Conservation (phyloP, 2,888 invertebrate species). For the Heliconius ismenius region DNA sequence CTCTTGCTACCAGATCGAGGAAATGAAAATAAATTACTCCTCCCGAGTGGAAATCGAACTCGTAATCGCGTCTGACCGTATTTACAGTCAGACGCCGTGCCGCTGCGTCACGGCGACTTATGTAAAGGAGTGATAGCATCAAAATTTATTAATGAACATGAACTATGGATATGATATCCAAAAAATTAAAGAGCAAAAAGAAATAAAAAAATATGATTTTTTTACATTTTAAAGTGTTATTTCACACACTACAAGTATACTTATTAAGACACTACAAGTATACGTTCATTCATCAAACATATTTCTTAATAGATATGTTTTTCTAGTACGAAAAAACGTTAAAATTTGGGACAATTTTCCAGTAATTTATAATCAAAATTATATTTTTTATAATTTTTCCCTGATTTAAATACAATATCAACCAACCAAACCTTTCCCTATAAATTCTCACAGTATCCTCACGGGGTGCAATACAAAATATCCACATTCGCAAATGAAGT, state of each 20-base stretch:
- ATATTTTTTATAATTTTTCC: neutral
- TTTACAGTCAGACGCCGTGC: neutral
- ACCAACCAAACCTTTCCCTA: neutral
- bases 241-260: too few relatives aligned
- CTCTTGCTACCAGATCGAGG: too few relatives aligned
- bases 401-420: neutral
- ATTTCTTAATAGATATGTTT: too few relatives aligned
- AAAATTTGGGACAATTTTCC: neutral
- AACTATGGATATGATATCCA: neutral
- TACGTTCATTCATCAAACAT: too few relatives aligned
- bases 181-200: too few relatives aligned
- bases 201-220: too few relatives aligned
- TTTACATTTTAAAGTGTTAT: too few relatives aligned
- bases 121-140: neutral
- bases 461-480: conserved; percentile 19
- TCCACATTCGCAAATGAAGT: conserved; percentile 47
- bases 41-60: neutral
- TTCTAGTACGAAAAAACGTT: neutral
- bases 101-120: neutral
- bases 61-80: neutral
- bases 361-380: neutral
- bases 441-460: conserved; percentile 8
- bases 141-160: neutral
- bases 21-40: neutral
- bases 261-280: too few relatives aligned